phyloP scores from a whole-genome alignment of 2,797 vertebrate species.

The Myripristis jacobus region DNA sequence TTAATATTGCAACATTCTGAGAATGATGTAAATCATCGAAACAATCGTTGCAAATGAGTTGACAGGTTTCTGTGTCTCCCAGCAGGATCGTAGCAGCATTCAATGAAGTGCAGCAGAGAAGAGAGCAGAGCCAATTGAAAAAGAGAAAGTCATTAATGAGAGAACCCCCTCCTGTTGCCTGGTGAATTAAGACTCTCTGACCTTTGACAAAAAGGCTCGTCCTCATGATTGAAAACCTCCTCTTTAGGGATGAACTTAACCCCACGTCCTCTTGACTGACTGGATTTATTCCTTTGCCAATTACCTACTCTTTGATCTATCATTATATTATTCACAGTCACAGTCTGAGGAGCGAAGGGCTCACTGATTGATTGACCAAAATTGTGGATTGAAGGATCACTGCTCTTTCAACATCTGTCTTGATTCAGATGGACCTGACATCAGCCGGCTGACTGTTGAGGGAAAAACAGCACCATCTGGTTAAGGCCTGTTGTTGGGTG shows the following conservation, averaged over 20 bases:
- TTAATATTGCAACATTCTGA: too few relatives aligned
- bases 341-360: not conserved
- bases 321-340: not conserved
- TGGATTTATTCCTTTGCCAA: not conserved
- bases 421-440: too few relatives aligned
- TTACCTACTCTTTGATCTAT: not conserved
- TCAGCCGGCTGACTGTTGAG: not conserved
- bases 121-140: not conserved
- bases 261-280: not conserved
- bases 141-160: not conserved
- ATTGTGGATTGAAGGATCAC: too few relatives aligned
- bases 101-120: too few relatives aligned
- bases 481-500: slow-evolving; percentile 10
- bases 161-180: too few relatives aligned
- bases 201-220: too few relatives aligned
- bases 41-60: not conserved
- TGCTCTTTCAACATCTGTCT: not conserved
- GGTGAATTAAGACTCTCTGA: not conserved
- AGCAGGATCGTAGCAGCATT: not conserved
- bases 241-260: too few relatives aligned
- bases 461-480: slow-evolving; percentile 11
- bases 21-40: not conserved
- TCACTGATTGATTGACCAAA: not conserved
- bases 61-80: not conserved
- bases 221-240: too few relatives aligned